A percentile compares a stretch with the other conserved stretches of the same genome.
Conservation (phyloP, 2,113 vertebrate species). For the Eublepharis macularius region DNA sequence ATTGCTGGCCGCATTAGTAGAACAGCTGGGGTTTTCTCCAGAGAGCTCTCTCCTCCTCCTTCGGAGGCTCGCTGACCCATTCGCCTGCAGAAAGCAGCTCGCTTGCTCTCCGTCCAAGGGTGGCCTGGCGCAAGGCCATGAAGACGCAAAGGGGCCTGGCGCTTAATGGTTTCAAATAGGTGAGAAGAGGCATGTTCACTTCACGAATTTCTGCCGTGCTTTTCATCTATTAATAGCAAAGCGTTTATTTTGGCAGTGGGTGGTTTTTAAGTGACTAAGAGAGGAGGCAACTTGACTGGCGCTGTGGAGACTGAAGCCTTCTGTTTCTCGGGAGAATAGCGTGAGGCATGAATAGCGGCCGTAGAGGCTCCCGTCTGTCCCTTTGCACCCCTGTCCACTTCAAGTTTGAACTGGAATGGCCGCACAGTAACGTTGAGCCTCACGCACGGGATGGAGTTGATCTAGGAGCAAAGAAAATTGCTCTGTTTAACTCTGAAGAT, state of each 20-base stretch:
- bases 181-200: conserved; percentile 25
- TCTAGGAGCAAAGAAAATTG: neutral
- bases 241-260: conserved; percentile 40
- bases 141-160: conserved; percentile 35
- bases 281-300: neutral
- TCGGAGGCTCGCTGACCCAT: conserved; percentile 38
- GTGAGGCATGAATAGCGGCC: neutral
- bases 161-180: conserved; percentile 24
- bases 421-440: neutral
- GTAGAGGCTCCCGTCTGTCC: neutral
- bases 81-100: conserved; percentile 40
- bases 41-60: conserved; percentile 37
- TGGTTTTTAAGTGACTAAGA: conserved; percentile 20
- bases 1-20: neutral
- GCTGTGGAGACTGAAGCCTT: conserved; percentile 24
- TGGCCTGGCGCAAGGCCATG: conserved; percentile 39
- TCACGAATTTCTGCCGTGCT: conserved; percentile 31
- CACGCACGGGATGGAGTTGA: neutral
- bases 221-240: conserved; percentile 39
- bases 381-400: conserved; percentile 20
- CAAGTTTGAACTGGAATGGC: conserved; percentile 31
- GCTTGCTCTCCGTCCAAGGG: conserved; percentile 28
- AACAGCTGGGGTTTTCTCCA: conserved; percentile 9
- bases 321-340: neutral
- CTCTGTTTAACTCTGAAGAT: neutral